Base-by-base conservation (phyloP, 2,888 invertebrate genomes). In the Germaria angustata region DNA sequence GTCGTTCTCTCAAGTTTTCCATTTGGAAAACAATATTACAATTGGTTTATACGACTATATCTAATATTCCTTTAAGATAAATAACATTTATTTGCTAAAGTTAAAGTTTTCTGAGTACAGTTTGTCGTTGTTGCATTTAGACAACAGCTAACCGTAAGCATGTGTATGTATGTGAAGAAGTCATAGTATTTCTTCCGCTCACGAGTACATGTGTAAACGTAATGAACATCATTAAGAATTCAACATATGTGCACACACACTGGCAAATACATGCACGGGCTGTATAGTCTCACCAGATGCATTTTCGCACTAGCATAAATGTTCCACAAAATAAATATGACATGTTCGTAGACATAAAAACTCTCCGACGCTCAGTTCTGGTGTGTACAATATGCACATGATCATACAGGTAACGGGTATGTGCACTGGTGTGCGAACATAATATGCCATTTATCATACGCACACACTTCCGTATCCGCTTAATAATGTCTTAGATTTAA, bases 371-470 rank as follows among this genome's bases (percentile, higher is more conserved):
- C 28, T 68, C 39, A 8, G 17, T 44, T 34, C 3, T 32, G 22
- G 55, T 55, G 32, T 44, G 55, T 57, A 41, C 13, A 53, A 3
- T 24, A 44, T 17, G n/a, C 15, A 20, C 3, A 13, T 71, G 39
- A 24, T 9, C 13, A 20, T 53, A 6, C 11, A 20, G 20, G 44
- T 61, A 68, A 34, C 17, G 36, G 8, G 9, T 68, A 68, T 55
- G 68, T 44, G 28, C 51, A 51, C 57, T 46, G 49, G 65, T 63
- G 72, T 76, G 66, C 72, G 61, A 72, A 77, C 71, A 72, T 72
- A 77, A 81, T 81, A 61, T 77, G 76, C 44, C 76, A 72, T 76
- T 81, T 76, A 81, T 71, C 76, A 76, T 71, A 81, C 80, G 51
- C 65, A 55, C 22, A 32, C 61, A 57, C 66, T 72, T 81, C 71